Percentiles rank a stretch among this genome's conserved stretches.
These are phyloP conservation scores for Hucho hucho DNA, from an alignment of 2,113 vertebrate species.

Conservation along the genomic window DNA sequence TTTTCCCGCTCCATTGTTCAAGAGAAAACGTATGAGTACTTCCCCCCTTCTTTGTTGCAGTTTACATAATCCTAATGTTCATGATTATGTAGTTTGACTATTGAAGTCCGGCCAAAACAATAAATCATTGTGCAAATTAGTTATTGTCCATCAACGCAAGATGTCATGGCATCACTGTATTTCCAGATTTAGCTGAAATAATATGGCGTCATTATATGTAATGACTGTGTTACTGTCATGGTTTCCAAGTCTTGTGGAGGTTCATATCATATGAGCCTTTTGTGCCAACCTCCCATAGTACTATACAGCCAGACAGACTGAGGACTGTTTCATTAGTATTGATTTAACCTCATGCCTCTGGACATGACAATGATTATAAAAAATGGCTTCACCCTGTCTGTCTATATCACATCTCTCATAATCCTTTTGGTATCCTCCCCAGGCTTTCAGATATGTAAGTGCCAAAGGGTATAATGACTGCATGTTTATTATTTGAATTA, in stretches of 20 bases:
- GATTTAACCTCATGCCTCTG: conserved; percentile 4
- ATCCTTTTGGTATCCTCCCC: no score
- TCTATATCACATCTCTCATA: no score
- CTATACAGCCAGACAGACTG: conserved; percentile 27
- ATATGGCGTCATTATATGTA: conserved; percentile 35
- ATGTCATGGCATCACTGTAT: conserved; percentile 31
- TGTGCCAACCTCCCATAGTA: conserved; percentile 4
- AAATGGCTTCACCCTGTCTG: neutral
- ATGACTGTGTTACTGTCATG: conserved; percentile 17
- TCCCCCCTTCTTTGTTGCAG: conserved; percentile 5
- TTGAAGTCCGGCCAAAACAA: conserved; percentile 30
- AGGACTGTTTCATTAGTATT: conserved; percentile 25
- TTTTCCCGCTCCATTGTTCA: neutral
- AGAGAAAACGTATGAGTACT: neutral
- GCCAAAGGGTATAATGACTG: no score
- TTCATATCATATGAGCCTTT: conserved; percentile 38
- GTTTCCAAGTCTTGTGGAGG: conserved; percentile 26
- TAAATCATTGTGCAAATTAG: conserved; percentile 20
- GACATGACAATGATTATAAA: neutral
- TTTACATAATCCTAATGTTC: conserved; percentile 14
- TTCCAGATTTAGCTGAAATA: conserved; percentile 41
- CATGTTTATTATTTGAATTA: no score
- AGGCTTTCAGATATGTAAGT: no score
- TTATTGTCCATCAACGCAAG: conserved; percentile 51
- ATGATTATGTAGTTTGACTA: conserved; percentile 8